Percentiles rank a stretch among this genome's conserved stretches.
These are phyloP conservation scores for Lasaia peninsularis DNA, from an alignment of 1,140 invertebrate species.

Conservation along the genomic window DNA sequence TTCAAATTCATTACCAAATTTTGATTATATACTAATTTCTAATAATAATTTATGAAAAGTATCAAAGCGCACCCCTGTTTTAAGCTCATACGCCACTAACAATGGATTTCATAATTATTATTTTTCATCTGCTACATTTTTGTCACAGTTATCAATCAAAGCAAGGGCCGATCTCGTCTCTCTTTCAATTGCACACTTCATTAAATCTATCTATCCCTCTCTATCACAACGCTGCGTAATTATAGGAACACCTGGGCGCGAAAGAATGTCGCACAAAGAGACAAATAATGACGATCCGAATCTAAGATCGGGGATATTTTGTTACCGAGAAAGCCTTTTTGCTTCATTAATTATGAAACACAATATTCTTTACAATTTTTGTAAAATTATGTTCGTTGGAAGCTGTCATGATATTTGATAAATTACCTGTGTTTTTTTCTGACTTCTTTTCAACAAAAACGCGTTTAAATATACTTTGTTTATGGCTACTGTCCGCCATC, in stretches of 20 bases:
- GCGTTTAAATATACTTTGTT: conserved; percentile 36
- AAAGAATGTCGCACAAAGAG: conserved; percentile 76
- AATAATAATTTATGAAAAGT: conserved; percentile 18
- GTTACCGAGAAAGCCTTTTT: conserved; percentile 72
- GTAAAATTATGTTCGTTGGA: conserved; percentile 65
- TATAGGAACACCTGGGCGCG: conserved; percentile 74
- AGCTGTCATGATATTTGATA: conserved; percentile 72
- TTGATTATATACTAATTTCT: neutral
- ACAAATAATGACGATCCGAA: conserved; percentile 72
- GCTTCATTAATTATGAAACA: conserved; percentile 77
- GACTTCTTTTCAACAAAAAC: conserved; percentile 45
- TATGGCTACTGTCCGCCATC: conserved; percentile 20
- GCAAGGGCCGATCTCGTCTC: conserved; percentile 46
- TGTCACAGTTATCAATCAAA: conserved; percentile 78
- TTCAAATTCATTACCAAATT: too few species aligned
- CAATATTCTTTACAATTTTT: conserved; percentile 71
- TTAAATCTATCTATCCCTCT: conserved; percentile 41
- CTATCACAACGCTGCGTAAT: conserved; percentile 57
- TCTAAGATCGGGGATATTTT: conserved; percentile 72
- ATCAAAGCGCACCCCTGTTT: conserved; percentile 51
- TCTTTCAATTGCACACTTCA: conserved; percentile 29
- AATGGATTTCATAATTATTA: conserved; percentile 76
- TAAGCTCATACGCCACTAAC: conserved; percentile 65
- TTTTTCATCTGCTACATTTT: conserved; percentile 76
- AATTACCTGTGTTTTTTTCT: conserved; percentile 40